Conservation (phyloP, 2,113 vertebrate genomes). For the Dicerorhinus sumatrensis region DNA sequence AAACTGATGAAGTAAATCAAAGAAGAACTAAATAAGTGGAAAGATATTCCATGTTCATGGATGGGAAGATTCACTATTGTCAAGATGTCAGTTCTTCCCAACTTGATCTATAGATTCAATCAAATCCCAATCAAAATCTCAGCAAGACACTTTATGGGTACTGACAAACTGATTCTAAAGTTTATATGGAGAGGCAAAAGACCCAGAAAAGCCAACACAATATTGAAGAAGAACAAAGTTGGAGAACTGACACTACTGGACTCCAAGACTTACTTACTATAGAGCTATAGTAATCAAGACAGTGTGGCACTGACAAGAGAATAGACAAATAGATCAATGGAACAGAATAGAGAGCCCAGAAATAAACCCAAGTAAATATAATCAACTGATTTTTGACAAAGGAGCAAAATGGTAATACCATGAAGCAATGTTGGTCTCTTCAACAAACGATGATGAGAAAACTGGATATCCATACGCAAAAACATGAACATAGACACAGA, state of each 20-base stretch:
- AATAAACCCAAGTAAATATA: not conserved
- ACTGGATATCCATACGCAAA: not conserved
- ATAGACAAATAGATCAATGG: not conserved
- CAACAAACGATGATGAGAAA: not conserved
- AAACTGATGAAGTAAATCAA: not conserved
- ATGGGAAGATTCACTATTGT: not conserved
- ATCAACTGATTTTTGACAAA: not conserved
- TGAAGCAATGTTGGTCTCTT: not conserved
- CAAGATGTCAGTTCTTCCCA: not conserved
- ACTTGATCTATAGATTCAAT: not conserved
- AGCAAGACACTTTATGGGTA: not conserved
- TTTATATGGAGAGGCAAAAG: not conserved
- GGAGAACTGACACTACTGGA: not conserved
- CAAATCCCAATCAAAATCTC: not conserved
- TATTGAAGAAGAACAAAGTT: not conserved
- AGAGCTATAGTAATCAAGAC: not conserved
- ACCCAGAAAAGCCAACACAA: not conserved
- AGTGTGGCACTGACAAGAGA: not conserved
- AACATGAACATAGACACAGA: not conserved
- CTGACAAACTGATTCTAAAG: not conserved
- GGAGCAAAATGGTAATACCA: not conserved
- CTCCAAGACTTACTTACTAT: not conserved
- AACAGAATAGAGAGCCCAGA: not conserved
- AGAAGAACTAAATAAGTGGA: not conserved
- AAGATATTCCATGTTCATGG: not conserved